Evolutionary conservation across 2,888 invertebrate species (phyloP), one percentile per base, ranked within the genome.

Genomic region (Scaeva pyrastri): DNA sequence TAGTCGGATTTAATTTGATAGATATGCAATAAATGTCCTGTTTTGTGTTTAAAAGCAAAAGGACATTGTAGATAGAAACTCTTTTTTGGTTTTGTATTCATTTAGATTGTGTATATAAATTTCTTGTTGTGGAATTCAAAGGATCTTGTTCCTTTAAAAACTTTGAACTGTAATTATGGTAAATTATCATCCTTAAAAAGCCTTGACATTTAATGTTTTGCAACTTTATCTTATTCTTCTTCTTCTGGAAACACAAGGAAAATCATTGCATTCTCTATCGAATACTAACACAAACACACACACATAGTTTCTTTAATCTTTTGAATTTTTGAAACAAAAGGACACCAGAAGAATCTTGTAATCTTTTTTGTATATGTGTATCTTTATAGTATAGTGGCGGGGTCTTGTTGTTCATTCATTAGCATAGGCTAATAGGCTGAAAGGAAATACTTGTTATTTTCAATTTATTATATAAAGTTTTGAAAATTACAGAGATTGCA

Each of bases 1-100:
- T 60, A 43, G 39, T 43, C 43, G 72, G 11, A 39, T 76, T 78
- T 62, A 55, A 83, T 83, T 83, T 83, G 83, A 83, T 83, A 78
- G 83, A 83, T 83, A 83, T 83, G 78, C 78, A 83, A 83, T 83
- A 83, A 83, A 83, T 70, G 83, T 78, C 83, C 70, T 71, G n/a
- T 71, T 78, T 71, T 62, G 60, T 62, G 52, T 62, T 71, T 19
- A 41, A 52, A 68, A 52, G 14, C 26, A 64, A 26, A 66, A 12
- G 31, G 3, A 41, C 26, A 2, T n/a, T 19, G 10, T 31, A n/a
- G n/a, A n/a, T n/a, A n/a, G n/a, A n/a, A n/a, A n/a, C n/a, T 19
- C 23, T 36, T 31, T 71, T 43, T 43, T 39, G 50, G 2, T 11
- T 31, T 31, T 5, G 31, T 5, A 31, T 31, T 31, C 7, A 31